phyloP scores from a whole-genome alignment of 2,797 vertebrate species.

The Mus minutoides region DNA sequence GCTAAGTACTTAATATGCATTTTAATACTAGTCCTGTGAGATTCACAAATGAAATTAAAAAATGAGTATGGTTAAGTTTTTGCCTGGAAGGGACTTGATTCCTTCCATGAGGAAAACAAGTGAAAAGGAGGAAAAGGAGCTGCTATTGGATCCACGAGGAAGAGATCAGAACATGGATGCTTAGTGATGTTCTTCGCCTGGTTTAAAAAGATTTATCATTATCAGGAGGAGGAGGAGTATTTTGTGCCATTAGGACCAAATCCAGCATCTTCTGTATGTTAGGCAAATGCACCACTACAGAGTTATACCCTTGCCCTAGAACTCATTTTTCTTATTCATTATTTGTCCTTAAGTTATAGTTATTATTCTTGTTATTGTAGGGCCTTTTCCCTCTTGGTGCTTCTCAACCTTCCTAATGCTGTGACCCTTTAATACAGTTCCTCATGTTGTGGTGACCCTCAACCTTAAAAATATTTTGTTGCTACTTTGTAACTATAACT shows the following conservation, averaged over 20 bases:
- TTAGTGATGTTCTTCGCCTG: constrained; percentile 50
- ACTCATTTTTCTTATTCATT: constrained; percentile 42
- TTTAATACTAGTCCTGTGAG: constrained; percentile 62
- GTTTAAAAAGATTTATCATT: background rate
- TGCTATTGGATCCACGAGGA: constrained; percentile 8
- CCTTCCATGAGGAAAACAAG: background rate
- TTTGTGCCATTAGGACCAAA: background rate
- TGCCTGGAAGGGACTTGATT: constrained; percentile 35
- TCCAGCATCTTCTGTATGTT: background rate
- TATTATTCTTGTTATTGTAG: constrained; percentile 53
- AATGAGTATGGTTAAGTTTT: constrained; percentile 60
- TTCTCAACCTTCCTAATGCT: background rate
- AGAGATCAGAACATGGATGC: background rate
- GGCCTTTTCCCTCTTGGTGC: background rate
- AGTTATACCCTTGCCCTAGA: background rate
- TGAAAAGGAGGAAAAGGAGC: background rate
- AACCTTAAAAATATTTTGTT: background rate
- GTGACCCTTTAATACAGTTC: background rate
- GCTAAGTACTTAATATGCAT: constrained; percentile 62
- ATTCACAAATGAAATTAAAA: constrained; percentile 62
- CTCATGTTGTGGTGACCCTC: background rate
- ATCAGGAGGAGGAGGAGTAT: background rate
- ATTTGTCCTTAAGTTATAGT: constrained; percentile 31
- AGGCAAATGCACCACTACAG: background rate
- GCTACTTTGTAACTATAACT: background rate